These are phyloP conservation scores for Hyaena hyaena DNA, from an alignment of 2,113 vertebrate genomes.

Conservation along the genomic window DNA sequence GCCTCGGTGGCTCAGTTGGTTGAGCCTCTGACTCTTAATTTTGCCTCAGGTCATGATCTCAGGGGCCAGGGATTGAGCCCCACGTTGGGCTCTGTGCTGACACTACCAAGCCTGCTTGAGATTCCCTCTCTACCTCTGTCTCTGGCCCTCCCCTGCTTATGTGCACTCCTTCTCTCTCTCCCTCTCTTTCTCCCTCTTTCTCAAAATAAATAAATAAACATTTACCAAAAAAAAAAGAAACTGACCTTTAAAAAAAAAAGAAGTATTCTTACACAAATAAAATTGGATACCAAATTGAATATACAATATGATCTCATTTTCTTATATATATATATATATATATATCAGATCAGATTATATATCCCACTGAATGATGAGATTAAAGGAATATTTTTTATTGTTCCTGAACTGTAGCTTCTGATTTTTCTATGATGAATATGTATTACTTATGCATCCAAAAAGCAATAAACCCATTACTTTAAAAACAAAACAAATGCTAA, in stretches of 20 bases:
- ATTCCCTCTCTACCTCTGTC: too few species aligned
- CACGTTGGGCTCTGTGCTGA: too few species aligned
- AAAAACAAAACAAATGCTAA: constrained; percentile 60
- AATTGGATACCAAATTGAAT: background rate
- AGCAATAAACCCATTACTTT: constrained; percentile 49
- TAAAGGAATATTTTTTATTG: background rate
- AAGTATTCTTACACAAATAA: background rate
- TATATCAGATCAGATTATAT: background rate
- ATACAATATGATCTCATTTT: background rate
- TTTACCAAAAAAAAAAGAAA: background rate
- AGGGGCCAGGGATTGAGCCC: too few species aligned
- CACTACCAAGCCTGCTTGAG: too few species aligned
- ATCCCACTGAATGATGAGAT: background rate
- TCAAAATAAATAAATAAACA: too few species aligned
- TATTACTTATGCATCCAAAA: constrained; percentile 35
- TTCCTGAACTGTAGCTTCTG: background rate
- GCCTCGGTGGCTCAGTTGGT: too few species aligned
- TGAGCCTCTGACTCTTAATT: too few species aligned
- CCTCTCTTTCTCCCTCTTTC: too few species aligned
- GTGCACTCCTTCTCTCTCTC: too few species aligned
- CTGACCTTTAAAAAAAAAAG: background rate
- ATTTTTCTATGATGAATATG: constrained; percentile 26
- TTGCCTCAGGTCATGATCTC: too few species aligned
- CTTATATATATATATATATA: background rate
- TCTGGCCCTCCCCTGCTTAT: too few species aligned